A percentile compares a stretch with the other conserved stretches of the same genome.
Evolutionary conservation across 2,113 vertebrate species (phyloP).

Genomic region (Sigmodon hispidus): DNA sequence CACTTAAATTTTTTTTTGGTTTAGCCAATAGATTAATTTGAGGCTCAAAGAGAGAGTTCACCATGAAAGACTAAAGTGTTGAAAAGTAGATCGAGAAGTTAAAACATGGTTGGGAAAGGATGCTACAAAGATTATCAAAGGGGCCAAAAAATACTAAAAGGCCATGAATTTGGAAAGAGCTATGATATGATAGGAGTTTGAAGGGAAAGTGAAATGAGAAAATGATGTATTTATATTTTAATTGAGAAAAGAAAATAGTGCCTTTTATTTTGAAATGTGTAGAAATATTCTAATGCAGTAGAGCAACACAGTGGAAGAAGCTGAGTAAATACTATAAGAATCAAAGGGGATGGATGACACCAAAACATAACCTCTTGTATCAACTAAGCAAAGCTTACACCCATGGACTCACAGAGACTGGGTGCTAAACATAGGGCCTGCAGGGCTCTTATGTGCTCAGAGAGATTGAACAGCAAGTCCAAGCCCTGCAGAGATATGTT

Average conservation of each 20-base stretch:
- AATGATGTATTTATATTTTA: not conserved
- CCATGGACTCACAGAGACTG: too few species aligned
- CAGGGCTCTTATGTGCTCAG: not conserved
- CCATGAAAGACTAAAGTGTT: not conserved
- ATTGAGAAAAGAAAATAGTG: not conserved
- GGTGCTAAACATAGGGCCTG: too few species aligned
- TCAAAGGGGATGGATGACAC: rapidly evolving
- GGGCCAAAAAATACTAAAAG: not conserved
- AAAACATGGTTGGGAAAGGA: not conserved
- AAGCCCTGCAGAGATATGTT: rapidly evolving
- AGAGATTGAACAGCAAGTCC: not conserved
- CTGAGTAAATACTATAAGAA: not conserved
- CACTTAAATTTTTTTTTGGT: not conserved
- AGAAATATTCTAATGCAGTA: not conserved
- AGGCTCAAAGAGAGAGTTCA: not conserved
- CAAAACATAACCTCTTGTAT: not conserved
- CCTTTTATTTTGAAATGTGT: not conserved
- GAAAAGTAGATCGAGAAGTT: not conserved
- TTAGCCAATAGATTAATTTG: not conserved
- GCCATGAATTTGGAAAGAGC: not conserved
- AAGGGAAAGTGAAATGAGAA: too few species aligned
- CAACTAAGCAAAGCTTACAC: too few species aligned
- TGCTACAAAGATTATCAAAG: not conserved
- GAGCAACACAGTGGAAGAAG: rapidly evolving
- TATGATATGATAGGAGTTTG: not conserved